Evolutionary conservation across 2,113 vertebrate genomes (phyloP), one percentile per base, ranked within the genome.

Genomic region (Corythaeola cristata): DNA sequence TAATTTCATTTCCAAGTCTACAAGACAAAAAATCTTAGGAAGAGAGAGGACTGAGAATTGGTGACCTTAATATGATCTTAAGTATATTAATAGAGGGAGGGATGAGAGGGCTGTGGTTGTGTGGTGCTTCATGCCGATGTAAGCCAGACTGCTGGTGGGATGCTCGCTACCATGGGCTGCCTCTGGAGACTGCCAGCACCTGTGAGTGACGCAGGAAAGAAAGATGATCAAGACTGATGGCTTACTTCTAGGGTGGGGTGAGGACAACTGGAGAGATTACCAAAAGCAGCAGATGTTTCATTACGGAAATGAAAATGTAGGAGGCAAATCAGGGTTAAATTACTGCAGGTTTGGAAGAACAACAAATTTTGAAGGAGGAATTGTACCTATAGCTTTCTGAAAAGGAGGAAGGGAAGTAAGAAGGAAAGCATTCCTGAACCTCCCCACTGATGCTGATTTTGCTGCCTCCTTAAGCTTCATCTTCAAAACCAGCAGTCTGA

Each of bases 121-220:
- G 28, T 19, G 66, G 16, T 8, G 11, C 35, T 53, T 33, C 13
- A 1, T 2, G 22, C 33, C 6, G 35, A 6, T 18, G 23, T 44
- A 8, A 87, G 44, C 16, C 30, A 18, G 44, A 3, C 28, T 37
- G 68, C 21, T 0, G 6, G 30, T 23, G 50, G 39, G 50, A 21
- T n/a, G 64, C 35, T 73, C 4, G 5, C 58, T 41, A 3, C 56
- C 9, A 3, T 6, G 1, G 21, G 13, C 59, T 1, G 2, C 26
- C 33, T 5, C 33, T 11, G 67, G 72, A 22, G 47, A 22, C 75
- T 20, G 62, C 1, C 4, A 49, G 68, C 0, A 2, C 24, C 24
- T 1, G 3, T 2, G 28, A 11, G 16, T n/a, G 69, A 24, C 0
- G 1, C 30, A 67, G 80, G 66, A 64, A 50, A n/a, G 71, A 33